Evolutionary conservation across 2,888 invertebrate genomes (phyloP), one percentile per base, ranked within the genome.

Genomic region (Eupithecia dodoneata): DNA sequence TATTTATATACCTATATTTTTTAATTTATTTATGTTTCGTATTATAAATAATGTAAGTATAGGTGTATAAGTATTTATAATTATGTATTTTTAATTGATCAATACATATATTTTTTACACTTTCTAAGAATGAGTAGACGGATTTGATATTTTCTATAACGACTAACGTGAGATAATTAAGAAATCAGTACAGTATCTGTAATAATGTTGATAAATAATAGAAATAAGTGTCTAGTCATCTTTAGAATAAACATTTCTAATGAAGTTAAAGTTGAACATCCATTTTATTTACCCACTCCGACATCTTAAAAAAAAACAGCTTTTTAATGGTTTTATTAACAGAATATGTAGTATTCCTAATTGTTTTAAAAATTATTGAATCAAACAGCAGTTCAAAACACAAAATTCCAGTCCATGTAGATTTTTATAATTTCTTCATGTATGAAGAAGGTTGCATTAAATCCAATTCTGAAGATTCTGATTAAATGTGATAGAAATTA

Each of bases 151-250:
- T 59, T 44, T 59, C 55, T 9, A n/a, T 18, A 18, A 18, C 3
- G 55, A 59, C 6, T 15, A 52, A 59, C 55, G 3, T 55, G 1
- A 52, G n/a, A 59, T 55, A 55, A 59, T 59, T 18, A 59, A 18
- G 18, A 18, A 59, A 59, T 59, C 55, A 59, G 55, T 59, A 59
- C 55, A 59, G 55, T 63, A 10, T 30, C 18, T 59, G 10, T 55
- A 2, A 6, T 55, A 59, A 18, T 59, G 18, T 59, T 7, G 12
- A 15, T 42, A 10, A 65, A 66, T 49, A 9, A 30, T 65, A 52
- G 13, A 71, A 71, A 75, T 65, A 66, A 15, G 44, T 44, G 18
- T 75, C 75, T 75, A 72, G 72, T 76, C 72, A 76, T 63, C 63
- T 10, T 63, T 30, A 63, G 63, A 63, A 30, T 63, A 63, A 12